Evolutionary conservation across 2,888 invertebrate species (phyloP).

Genomic region (Eilema sororculum): DNA sequence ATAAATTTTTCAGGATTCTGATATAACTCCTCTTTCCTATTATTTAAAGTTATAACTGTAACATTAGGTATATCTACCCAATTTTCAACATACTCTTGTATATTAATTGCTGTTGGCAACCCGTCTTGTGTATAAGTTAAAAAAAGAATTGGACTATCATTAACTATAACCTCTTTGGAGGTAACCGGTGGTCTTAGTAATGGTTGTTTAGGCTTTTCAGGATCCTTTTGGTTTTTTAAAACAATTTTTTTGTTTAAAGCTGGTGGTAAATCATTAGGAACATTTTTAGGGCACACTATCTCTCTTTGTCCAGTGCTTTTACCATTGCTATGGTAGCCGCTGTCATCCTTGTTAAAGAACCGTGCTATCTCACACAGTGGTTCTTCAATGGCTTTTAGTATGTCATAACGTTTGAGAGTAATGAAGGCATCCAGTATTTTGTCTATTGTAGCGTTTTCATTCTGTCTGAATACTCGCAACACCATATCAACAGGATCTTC

Average conservation of each 20-base stretch:
- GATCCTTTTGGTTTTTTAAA: slow-evolving; percentile 59
- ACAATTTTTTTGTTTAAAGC: slow-evolving; percentile 73
- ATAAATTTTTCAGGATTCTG: slow-evolving; percentile 86
- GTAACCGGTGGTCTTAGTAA: slow-evolving; percentile 53
- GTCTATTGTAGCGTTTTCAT: slow-evolving; percentile 83
- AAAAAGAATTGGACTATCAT: slow-evolving; percentile 76
- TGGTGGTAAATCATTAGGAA: slow-evolving; percentile 75
- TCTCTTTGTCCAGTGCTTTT: slow-evolving; percentile 69
- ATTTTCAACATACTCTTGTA: slow-evolving; percentile 79
- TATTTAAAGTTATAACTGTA: slow-evolving; percentile 78
- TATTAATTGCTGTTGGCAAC: slow-evolving; percentile 75
- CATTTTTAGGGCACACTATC: slow-evolving; percentile 74
- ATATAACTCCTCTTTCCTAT: slow-evolving; percentile 82
- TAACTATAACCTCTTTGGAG: slow-evolving; percentile 57
- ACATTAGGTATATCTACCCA: slow-evolving; percentile 77
- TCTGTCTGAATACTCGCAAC: slow-evolving; percentile 83
- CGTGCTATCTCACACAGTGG: slow-evolving; percentile 72
- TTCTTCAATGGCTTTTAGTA: slow-evolving; percentile 81
- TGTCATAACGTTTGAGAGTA: slow-evolving; percentile 83
- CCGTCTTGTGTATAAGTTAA: slow-evolving; percentile 87
- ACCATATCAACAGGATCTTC: slow-evolving; percentile 86
- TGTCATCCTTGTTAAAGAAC: slow-evolving; percentile 77
- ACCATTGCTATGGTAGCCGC: slow-evolving; percentile 77
- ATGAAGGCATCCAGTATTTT: slow-evolving; percentile 82
- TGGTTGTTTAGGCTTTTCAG: slow-evolving; percentile 65